Evolutionary conservation across 2,888 invertebrate species (phyloP), one percentile per base, ranked within the genome.

Genomic region (Watsonalla cultraria): DNA sequence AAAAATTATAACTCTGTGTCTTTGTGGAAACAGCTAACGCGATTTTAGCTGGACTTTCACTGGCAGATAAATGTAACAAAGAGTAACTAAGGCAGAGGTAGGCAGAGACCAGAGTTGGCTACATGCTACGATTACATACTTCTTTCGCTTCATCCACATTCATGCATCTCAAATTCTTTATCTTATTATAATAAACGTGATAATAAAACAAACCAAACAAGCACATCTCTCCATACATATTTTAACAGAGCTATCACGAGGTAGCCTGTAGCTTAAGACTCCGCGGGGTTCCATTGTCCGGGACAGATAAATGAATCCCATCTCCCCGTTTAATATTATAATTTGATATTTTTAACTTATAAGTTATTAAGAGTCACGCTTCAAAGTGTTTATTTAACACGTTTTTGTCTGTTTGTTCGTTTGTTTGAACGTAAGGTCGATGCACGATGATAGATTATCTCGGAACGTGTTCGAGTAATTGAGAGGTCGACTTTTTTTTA

Each of bases 261-360:
- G 35, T 48, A 14, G 14, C 51, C 37, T 39, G 60, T 47, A 52
- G n/a, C 62, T 60, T 66, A 61, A 5, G 9, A 57, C 81, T 9
- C 86, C 61, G 64, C 88, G 66, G 88, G 90, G 77, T 66, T 60
- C 82, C 84, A 78, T 90, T 89, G 87, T 89, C 75, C 69, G 58
- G 56, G 56, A 64, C 78, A 82, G 80, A 89, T 83, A 86, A 89
- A 90, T 86, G 90, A 82, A 82, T 76, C 82, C 67, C 71, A 71
- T 70, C 80, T 72, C 70, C 81, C 78, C 82, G 81, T 79, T 86
- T 86, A 88, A 89, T 89, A 89, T 89, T 90, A 90, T 90, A 90
- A 90, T 90, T 89, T 90, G 90, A 90, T 90, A 90, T 90, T 89
- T 88, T 86, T 78, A 88, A 86, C 78, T 87, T 81, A 89, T 90